These are phyloP conservation scores for Pituophis catenifer DNA, from an alignment of 2,113 vertebrate species.

Conservation along the genomic window DNA sequence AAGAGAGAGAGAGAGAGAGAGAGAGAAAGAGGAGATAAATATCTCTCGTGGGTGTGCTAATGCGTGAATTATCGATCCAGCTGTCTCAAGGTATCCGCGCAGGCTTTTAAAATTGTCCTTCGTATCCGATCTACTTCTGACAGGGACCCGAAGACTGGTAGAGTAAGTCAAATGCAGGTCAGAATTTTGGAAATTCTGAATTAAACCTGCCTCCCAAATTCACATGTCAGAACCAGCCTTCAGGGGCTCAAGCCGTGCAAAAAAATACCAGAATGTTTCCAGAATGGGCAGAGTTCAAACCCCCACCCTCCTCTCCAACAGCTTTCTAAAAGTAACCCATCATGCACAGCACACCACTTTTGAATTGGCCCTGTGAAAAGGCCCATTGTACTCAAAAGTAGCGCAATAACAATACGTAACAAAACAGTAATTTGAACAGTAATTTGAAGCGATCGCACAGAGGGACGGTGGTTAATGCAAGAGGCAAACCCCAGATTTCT, in stretches of 20 bases:
- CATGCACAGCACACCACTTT: not conserved
- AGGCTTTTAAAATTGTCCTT: not conserved
- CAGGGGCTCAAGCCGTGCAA: not conserved
- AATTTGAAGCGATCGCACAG: too few relatives aligned
- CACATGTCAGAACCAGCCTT: not conserved
- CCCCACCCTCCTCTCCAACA: not conserved
- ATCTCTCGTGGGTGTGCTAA: not conserved
- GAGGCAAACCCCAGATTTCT: not conserved
- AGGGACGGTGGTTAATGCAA: not conserved
- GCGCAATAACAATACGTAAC: accelerated
- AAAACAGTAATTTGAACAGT: too few relatives aligned
- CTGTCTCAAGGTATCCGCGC: slow-evolving; percentile 4
- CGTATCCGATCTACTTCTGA: not conserved
- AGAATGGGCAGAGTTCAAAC: not conserved
- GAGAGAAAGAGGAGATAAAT: not conserved
- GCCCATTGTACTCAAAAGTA: not conserved
- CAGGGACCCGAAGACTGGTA: not conserved
- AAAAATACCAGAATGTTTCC: not conserved
- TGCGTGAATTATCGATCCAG: not conserved
- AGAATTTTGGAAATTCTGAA: not conserved
- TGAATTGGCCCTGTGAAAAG: not conserved
- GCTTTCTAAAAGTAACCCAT: not conserved
- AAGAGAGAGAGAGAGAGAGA: not conserved
- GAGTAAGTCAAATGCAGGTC: not conserved
- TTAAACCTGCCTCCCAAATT: too few relatives aligned